Conservation (phyloP, 2,797 vertebrate genomes). For the Sebastes jordani region DNA sequence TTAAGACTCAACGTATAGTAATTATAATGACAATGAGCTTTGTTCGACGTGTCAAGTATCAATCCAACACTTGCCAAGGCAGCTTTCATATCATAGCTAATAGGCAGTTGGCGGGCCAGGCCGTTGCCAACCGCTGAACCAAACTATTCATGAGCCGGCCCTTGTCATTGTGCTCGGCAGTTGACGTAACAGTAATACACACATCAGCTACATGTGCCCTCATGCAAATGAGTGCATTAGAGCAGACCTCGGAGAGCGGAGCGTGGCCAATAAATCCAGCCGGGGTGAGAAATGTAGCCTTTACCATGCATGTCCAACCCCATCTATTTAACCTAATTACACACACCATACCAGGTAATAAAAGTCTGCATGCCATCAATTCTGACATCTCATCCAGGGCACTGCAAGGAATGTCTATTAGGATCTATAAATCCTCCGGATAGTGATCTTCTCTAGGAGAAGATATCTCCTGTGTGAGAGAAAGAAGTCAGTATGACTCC, state of each 20-base stretch:
- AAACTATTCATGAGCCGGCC: constrained; percentile 73
- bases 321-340: constrained; percentile 87
- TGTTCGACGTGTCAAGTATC: constrained; percentile 80
- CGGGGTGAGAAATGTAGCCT: constrained; percentile 79
- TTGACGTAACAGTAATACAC: constrained; percentile 77
- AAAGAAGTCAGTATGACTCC: constrained; percentile 24
- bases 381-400: constrained; percentile 79
- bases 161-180: constrained; percentile 70
- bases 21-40: constrained; percentile 83
- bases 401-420: constrained; percentile 77
- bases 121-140: constrained; percentile 72
- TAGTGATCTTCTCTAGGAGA: constrained; percentile 59
- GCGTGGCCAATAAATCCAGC: constrained; percentile 83
- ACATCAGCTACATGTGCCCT: constrained; percentile 77
- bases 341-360: constrained; percentile 84
- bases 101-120: constrained; percentile 74
- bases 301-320: constrained; percentile 81
- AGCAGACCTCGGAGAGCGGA: constrained; percentile 72
- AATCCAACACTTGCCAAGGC: constrained; percentile 78
- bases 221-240: constrained; percentile 83
- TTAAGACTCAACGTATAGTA: constrained; percentile 80
- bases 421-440: constrained; percentile 76
- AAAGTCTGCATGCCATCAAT: constrained; percentile 85
- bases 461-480: constrained; percentile 41
- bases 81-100: constrained; percentile 80